These are phyloP conservation scores for Dermolepida albohirtum DNA, from an alignment of 2,888 invertebrate genomes.

Conservation along the genomic window DNA sequence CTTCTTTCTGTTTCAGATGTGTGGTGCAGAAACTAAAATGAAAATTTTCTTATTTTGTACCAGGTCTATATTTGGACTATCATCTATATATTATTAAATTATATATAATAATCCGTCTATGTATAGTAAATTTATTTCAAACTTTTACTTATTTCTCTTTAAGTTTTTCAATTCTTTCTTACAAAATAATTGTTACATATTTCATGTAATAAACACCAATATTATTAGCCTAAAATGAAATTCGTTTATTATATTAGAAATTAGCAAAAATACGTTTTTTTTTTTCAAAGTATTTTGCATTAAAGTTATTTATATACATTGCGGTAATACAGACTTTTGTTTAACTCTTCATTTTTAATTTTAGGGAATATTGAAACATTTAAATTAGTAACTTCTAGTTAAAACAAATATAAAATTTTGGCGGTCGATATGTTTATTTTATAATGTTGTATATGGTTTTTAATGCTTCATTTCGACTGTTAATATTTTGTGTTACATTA, in stretches of 20 bases:
- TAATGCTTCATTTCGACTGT: constrained; percentile 1
- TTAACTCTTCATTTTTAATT: constrained; percentile 12
- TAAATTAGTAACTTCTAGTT: not conserved
- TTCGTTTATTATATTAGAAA: constrained; percentile 32
- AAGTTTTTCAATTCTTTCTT: constrained; percentile 20
- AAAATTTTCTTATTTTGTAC: constrained; percentile 53
- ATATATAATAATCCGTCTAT: constrained; percentile 51
- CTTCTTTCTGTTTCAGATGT: constrained; percentile 48
- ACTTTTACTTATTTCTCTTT: constrained; percentile 33
- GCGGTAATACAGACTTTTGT: constrained; percentile 10
- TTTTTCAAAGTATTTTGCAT: constrained; percentile 34
- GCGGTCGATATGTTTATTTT: constrained; percentile 18
- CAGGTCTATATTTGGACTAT: constrained; percentile 45
- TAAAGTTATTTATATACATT: constrained; percentile 41
- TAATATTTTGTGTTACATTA: constrained; percentile 3
- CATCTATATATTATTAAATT: constrained; percentile 46
- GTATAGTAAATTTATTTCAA: constrained; percentile 45
- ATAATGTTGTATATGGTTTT: constrained; percentile 2
- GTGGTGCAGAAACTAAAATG: constrained; percentile 53
- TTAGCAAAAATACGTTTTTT: not conserved
- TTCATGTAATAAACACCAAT: constrained; percentile 50
- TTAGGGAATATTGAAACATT: constrained; percentile 22
- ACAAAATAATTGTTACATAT: constrained; percentile 31
- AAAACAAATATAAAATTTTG: constrained; percentile 13
- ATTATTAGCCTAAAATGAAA: constrained; percentile 45